Evolutionary conservation across 2,113 vertebrate species (phyloP), one percentile per base, ranked within the genome.

Genomic region (Thamnaconus septentrionalis): DNA sequence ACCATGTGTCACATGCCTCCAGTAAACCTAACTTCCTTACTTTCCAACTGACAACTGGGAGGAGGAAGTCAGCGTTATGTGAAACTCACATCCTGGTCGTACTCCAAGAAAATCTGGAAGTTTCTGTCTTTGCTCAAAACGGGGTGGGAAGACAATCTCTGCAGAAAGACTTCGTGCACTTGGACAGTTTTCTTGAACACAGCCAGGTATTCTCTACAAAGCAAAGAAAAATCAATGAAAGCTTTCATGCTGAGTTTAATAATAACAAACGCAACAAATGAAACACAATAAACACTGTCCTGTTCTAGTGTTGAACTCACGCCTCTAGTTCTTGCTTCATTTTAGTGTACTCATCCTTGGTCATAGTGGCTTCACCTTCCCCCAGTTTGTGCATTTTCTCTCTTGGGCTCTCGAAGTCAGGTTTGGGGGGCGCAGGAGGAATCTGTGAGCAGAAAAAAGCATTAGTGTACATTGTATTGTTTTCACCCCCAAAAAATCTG

Each of bases 111-210:
- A 87, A 99, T 95, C 72, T 97, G 96, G 79, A 99, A 98, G 90
- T 98, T 98, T 80, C 89, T 93, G 84, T 99, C 96, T 92, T 95
- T 96, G 93, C 92, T 95, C 75, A 99, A 90, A 82, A 91, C 79
- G 45, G 95, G 93, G 62, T 98, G 97, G 68, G 94, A 95, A 39
- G 96, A 93, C 72, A 99, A 87, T 68, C 95, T 80, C 83, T 98
- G 96, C 65, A 99, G 93, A 80, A 99, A 99, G 65, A 97, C 81
- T 89, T 99, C 97, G 56, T 99, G 97, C 7, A 96, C 95, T 56
- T 97, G 96, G 10, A 99, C 97, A 3, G 97, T 99, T 91, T 99
- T 99, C 93, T 99, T 99, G 90, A 99, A 99, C 64, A 99, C 96
- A 56, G 95, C 97, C 0, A 99, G 93, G 82, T 99, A 98, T 81